Percentiles rank a stretch among this genome's conserved stretches.
These are phyloP conservation scores for Thymelicus lineola DNA, from an alignment of 2,888 invertebrate species.

Conservation along the genomic window DNA sequence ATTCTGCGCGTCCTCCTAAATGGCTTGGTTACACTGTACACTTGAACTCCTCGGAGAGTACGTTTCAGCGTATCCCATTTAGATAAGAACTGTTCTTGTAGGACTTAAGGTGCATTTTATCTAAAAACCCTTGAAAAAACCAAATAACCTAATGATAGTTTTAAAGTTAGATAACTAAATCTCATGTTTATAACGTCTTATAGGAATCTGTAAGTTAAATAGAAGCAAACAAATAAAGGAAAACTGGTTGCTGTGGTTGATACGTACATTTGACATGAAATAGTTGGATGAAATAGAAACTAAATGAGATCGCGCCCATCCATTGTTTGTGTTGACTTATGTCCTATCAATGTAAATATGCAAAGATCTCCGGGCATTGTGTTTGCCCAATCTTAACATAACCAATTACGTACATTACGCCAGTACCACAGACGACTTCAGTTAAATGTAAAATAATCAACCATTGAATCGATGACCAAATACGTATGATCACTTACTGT, in stretches of 20 bases:
- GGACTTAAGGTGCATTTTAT: too few relatives aligned
- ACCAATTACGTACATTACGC: conserved; percentile 6
- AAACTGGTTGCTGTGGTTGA: background rate
- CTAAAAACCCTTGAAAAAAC: too few relatives aligned
- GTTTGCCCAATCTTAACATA: conserved; percentile 51
- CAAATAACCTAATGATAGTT: too few relatives aligned
- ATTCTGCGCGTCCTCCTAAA: conserved; percentile 49
- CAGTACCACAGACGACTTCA: background rate
- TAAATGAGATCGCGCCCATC: conserved; percentile 63
- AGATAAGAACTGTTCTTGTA: background rate
- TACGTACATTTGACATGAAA: background rate
- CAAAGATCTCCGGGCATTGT: conserved; percentile 68
- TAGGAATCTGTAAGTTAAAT: background rate
- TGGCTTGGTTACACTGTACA: conserved; percentile 49
- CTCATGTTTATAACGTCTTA: background rate
- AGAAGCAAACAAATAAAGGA: background rate
- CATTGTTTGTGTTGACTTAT: conserved; percentile 75
- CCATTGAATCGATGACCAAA: conserved; percentile 40
- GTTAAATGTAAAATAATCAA: background rate
- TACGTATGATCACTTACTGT: conserved; percentile 11
- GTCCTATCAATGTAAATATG: conserved; percentile 54
- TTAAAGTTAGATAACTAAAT: background rate
- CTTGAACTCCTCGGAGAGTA: conserved; percentile 44
- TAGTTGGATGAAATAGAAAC: conserved; percentile 19
- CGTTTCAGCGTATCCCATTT: background rate